Base-by-base conservation (phyloP, 2,888 invertebrate genomes). In the Prosapia bicincta region DNA sequence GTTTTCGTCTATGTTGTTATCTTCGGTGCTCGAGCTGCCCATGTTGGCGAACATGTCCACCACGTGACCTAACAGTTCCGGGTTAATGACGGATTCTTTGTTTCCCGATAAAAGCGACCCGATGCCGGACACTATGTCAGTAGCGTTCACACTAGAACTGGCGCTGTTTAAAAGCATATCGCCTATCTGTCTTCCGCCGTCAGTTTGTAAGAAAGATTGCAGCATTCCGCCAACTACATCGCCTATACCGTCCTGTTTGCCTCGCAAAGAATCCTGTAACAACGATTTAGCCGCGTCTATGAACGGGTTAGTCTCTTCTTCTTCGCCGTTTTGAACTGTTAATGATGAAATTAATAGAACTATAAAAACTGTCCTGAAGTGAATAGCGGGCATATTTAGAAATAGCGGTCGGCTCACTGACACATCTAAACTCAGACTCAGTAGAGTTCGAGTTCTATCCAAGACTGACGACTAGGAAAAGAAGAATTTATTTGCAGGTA, bases 231-330 rank as follows among this genome's bases (percentile, higher is more conserved):
- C 92, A 0, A 93, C 85, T 0, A 87, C 87, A 10, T 85, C 83
- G 70, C 84, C 86, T 0, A 80, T 81, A 13, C 81, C 83, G 65
- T 80, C 72, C 30, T 76, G 72, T 28, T 73, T 71, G 71, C 67
- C 65, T 10, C 84, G 81, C 38, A 86, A 81, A 81, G 90, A 89
- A 81, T 90, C 90, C 81, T 90, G 89, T 66, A 93, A 86, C 74
- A 94, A 88, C 23, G 90, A 87, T 1, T 90, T 88, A 0, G 93
- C 93, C 76, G 92, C 88, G 79, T 93, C 92, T 79, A 92, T 82
- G 71, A 93, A 86, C 0, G 91, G 91, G 82, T 88, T 90, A 0
- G 89, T 85, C 54, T 89, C 88, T 78, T 89, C 89, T 28, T 85
- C 85, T 38, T 75, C 77, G 20, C 54, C 54, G 23, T 77, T 74